These are phyloP conservation scores for Dexiosoma caninum DNA, from an alignment of 2,888 invertebrate genomes.

Conservation along the genomic window DNA sequence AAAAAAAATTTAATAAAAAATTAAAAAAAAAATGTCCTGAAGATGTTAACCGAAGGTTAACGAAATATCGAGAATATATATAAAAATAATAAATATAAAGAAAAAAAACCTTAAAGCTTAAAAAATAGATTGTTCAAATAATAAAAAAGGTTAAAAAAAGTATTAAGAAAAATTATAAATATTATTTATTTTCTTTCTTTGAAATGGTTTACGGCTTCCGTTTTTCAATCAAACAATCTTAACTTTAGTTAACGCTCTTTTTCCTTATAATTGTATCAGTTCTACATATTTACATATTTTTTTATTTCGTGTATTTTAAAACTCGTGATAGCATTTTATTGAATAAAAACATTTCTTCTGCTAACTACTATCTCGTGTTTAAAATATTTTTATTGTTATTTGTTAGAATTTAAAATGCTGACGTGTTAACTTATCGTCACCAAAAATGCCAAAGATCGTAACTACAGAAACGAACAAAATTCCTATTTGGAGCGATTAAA, in stretches of 20 bases:
- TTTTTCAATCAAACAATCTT: background rate
- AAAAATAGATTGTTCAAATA: no score
- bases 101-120: no score
- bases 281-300: background rate
- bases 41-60: no score
- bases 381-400: background rate
- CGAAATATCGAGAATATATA: no score
- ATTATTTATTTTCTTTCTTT: background rate
- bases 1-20: no score
- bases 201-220: background rate
- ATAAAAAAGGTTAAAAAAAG: no score
- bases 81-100: no score
- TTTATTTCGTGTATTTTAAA: slow-evolving; percentile 1
- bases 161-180: no score
- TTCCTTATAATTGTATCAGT: background rate
- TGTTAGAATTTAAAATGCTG: background rate
- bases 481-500: no score
- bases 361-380: background rate
- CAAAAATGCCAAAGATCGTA: background rate
- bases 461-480: no score
- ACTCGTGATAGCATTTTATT: slow-evolving; percentile 41
- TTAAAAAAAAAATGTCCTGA: no score
- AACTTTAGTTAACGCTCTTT: background rate
- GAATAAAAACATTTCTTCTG: background rate
- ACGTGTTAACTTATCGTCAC: background rate